These are phyloP conservation scores for Anniella stebbinsi DNA, from an alignment of 2,797 vertebrate species.

Conservation along the genomic window DNA sequence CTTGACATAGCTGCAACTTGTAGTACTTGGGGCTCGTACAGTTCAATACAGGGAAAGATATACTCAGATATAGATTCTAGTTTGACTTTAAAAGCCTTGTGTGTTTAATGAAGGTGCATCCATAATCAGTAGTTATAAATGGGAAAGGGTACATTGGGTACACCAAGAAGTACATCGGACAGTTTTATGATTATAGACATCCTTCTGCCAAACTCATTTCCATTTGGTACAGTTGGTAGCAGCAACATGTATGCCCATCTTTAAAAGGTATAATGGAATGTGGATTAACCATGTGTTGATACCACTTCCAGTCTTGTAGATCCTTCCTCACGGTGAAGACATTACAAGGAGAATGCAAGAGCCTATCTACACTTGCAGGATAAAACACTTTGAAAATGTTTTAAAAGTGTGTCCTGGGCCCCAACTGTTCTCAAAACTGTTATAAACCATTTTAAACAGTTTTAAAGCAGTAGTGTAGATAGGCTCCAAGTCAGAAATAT, in stretches of 20 bases:
- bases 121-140: neutral
- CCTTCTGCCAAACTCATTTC: neutral
- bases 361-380: no score
- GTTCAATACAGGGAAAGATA: neutral
- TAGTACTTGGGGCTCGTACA: neutral
- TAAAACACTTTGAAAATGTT: no score
- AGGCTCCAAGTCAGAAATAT: neutral
- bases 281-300: neutral
- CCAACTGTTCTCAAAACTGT: no score
- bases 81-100: neutral
- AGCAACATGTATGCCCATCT: neutral
- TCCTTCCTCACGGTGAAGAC: neutral
- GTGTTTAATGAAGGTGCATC: neutral
- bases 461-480: no score
- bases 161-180: neutral
- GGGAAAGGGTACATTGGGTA: neutral
- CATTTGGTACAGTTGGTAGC: neutral
- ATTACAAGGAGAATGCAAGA: no score
- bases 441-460: no score
- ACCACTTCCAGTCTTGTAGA: neutral
- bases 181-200: neutral
- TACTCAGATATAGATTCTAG: neutral
- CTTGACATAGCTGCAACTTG: fast-evolving
- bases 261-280: neutral
- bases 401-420: no score